Evolutionary conservation across 2,113 vertebrate species (phyloP).

Genomic region (Coracopsis vasa): DNA sequence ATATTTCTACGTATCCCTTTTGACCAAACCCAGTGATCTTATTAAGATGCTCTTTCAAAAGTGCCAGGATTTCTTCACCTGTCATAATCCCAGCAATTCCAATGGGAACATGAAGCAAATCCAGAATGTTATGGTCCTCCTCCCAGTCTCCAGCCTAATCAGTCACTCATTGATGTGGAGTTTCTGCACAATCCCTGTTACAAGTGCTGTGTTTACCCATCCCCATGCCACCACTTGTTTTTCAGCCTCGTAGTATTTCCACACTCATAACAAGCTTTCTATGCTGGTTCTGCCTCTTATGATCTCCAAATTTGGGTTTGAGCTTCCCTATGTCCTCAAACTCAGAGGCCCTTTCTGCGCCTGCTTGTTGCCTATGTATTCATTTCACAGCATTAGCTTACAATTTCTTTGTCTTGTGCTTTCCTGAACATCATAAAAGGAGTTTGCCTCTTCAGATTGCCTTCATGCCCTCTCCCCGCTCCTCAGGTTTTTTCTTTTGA

Average conservation of each 20-base stretch:
- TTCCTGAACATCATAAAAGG: neutral
- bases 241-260: neutral
- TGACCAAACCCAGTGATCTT: neutral
- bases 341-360: neutral
- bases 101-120: neutral
- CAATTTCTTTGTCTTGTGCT: neutral
- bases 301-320: neutral
- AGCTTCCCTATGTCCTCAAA: neutral
- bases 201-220: neutral
- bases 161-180: neutral
- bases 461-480: neutral
- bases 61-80: neutral
- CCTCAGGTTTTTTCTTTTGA: neutral
- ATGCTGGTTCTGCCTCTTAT: neutral
- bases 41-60: neutral
- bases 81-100: neutral
- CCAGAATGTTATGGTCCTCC: neutral
- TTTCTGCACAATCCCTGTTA: neutral
- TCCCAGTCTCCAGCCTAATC: neutral
- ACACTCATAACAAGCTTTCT: neutral
- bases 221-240: neutral
- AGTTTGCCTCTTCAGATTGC: neutral
- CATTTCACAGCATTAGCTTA: neutral
- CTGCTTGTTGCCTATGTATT: rapidly evolving
- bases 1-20: slow-evolving; percentile 1